Percentiles rank a stretch among this genome's conserved stretches.
These are phyloP conservation scores for Gallinago stenura DNA, from an alignment of 2,797 vertebrate genomes.

Conservation along the genomic window DNA sequence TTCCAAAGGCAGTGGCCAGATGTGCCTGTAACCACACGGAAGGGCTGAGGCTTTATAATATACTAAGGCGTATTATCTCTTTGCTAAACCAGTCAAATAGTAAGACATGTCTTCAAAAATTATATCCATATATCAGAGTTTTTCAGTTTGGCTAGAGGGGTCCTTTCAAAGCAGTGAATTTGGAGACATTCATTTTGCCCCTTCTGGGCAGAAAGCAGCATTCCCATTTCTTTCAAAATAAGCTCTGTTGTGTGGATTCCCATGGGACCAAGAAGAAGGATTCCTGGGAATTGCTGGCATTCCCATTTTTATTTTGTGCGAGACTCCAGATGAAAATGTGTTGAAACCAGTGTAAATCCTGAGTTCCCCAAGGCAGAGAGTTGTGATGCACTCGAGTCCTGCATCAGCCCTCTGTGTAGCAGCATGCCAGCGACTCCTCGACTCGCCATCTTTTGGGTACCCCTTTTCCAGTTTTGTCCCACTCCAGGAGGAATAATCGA, in stretches of 20 bases:
- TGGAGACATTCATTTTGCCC: not conserved
- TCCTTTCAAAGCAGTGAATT: not conserved
- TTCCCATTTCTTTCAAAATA: not conserved
- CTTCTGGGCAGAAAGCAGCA: not conserved
- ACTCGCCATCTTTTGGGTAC: not conserved
- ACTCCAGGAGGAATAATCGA: not conserved
- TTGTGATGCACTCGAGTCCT: not conserved
- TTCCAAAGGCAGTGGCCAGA: not conserved
- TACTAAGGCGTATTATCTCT: not conserved
- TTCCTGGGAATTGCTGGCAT: not conserved
- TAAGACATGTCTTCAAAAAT: not conserved
- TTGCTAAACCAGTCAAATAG: not conserved
- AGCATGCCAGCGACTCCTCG: not conserved
- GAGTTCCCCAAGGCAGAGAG: not conserved
- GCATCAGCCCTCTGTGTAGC: not conserved
- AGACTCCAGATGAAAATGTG: conserved; percentile 5
- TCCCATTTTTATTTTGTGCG: not conserved
- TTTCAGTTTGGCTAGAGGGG: not conserved
- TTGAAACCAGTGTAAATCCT: not conserved
- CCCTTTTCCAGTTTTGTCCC: not conserved
- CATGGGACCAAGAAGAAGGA: not conserved
- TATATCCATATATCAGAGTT: not conserved
- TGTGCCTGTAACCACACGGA: not conserved
- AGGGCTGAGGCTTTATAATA: not conserved
- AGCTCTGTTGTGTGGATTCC: not conserved